Evolutionary conservation across 2,797 vertebrate species (phyloP), one percentile per base, ranked within the genome.

Genomic region (Poecilia velifera): DNA sequence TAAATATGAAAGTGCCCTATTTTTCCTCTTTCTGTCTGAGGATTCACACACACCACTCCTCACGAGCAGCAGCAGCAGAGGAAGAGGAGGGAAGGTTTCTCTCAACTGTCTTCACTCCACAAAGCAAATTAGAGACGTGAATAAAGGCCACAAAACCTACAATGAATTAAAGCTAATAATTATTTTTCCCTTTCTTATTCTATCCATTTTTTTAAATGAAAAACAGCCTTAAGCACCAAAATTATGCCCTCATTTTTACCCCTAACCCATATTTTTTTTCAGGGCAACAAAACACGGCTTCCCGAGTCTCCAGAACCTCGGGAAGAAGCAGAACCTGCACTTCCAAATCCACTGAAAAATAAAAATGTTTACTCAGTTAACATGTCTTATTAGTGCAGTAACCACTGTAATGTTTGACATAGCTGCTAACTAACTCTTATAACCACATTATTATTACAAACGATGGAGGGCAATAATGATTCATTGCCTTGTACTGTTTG

Each of bases 1-100:
- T 93, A 94, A 94, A 95, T 94, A 93, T 93, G 90, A 93, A 95
- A 93, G 92, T 92, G 93, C 76, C 92, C 90, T 93, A 93, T 93
- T 94, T 95, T 78, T 66, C 20, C 59, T 78, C 79, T 87, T 66
- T 89, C 88, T 90, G 87, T 92, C 87, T 85, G 86, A 92, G 83
- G 88, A 92, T 87, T 89, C 91, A 76, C 84, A 76, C 84, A 72
- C 84, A 55, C 9, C 87, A 72, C 83, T 10, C 9, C 78, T 80
- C 86, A 76, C 77, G 64, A 82, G 84, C 82, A 73, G 78, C 82
- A 73, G 78, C 74, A 77, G 75, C 75, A 80, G 82, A 81, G 80
- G 70, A 77, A 79, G 78, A 79, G 53, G 73, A 74, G 80, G 47
- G 73, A 43, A 79, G 47, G 64, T 82, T 79, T 82, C 74, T 89